Base-by-base conservation (phyloP, 2,113 vertebrate genomes). In the Clarias gariepinus region DNA sequence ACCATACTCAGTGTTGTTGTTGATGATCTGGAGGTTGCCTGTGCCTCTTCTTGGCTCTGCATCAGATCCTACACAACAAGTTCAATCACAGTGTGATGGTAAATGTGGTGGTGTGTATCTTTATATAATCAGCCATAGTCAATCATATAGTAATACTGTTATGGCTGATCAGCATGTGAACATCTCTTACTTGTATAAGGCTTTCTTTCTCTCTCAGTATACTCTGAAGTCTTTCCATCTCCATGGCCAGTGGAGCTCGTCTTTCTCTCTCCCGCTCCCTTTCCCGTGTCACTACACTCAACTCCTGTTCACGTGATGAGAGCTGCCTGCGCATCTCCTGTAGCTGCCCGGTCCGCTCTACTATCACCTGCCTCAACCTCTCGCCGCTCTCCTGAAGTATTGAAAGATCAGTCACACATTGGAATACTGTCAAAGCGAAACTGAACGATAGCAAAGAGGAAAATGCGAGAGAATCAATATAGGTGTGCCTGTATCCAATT, bases 281-380 rank as follows among this genome's bases (percentile, higher is more conserved):
- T 73, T 93, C 89, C 69, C 89, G 90, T 5, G 86, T 92, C 87
- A 94, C 83, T 83, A 92, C 92, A 18, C 89, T 84, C 81, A 94
- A 88, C 73, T 92, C 92, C 21, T 92, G 90, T 55, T 96, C 95
- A 81, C 89, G 95, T 23, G 93, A 91, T 5, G 91, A 83, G 82
- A 97, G 33, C n/a, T 95, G 96, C 41, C 92, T 95, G 60, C 96
- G 96, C 2, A 98, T 84, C 84, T 97, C 93, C 83, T 97, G 96
- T 74, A 98, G 88, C 89, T 98, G 96, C 0, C 85, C 88, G 36
- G 93, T 96, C 87, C 95, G 95, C 92, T 99, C 97, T 12, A 93
- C 89, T 52, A 98, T 93, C 61, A 96, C 95, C 0, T 93, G 93
- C 0, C 93, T 94, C 91, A 97, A 95, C 91, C 96, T 96, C 93